Evolutionary conservation across 2,797 vertebrate genomes (phyloP), one percentile per base, ranked within the genome.

Genomic region (Sebastes taczanowskii): DNA sequence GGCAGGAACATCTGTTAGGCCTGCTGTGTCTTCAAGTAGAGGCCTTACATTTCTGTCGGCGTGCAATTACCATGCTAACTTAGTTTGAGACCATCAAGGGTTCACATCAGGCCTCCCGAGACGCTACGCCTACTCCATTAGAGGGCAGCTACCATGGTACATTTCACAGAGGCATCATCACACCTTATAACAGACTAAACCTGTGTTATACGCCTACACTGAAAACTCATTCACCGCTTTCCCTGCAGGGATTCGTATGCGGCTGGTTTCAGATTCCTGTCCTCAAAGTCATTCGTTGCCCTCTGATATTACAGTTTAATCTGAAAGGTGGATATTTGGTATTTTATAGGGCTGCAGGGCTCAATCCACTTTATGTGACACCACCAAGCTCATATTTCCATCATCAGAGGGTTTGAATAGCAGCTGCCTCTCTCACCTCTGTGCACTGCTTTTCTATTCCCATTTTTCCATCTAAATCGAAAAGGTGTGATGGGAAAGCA

Each of bases 1-100:
- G 76, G 74, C 68, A 84, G 78, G 55, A 82, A 88, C 86, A 90
- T 91, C 86, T 90, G 88, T 71, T 71, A 25, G 77, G 79, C 61
- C 71, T 89, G 86, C 71, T 75, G 61, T 64, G 74, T 82, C 74
- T 79, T 77, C 63, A 30, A 83, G 71, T 9, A 52, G 58, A 80
- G 79, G 80, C 79, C 64, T 78, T 71, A 25, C 23, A 85, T 84
- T 88, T 86, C 73, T 72, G 70, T 71, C 76, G 78, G 70, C 42
- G 23, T 78, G 63, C 49, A 82, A 78, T 87, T 88, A 78, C 76
- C 30, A 38, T 8, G 7, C 52, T 60, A 74, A 89, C 84, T 86
- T 80, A 65, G 53, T 77, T 73, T 56, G 69, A 79, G 73, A 72
- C 35, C 79, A 74, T 78, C 67, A 77, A 69, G 72, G 82, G 82